Evolutionary conservation across 2,888 invertebrate species (phyloP), one percentile per base, ranked within the genome.

Genomic region (Vandiemenella viatica): DNA sequence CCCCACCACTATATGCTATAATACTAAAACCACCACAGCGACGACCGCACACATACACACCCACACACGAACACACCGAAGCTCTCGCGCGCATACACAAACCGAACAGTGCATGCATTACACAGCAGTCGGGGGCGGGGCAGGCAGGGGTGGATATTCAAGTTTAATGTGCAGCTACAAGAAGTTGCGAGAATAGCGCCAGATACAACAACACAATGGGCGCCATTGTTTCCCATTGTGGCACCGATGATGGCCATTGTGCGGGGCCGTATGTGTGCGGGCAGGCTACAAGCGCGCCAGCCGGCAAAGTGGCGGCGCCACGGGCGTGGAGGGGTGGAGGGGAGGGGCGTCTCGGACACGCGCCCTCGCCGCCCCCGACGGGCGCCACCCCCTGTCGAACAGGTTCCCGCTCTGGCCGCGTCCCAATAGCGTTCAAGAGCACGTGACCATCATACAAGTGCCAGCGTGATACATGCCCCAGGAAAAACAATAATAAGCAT

Each of bases 391-490:
- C 55, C 46, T 19, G 49, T 55, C 56, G 55, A 56, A 51, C 60
- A 59, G 63, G 65, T 19, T 42, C 42, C 42, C 8, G 17, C 42
- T n/a, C n/a, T n/a, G n/a, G n/a, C n/a, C n/a, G n/a, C n/a, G n/a
- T n/a, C n/a, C n/a, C n/a, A n/a, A n/a, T n/a, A n/a, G n/a, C n/a
- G n/a, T n/a, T n/a, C n/a, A n/a, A n/a, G n/a, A n/a, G n/a, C n/a
- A n/a, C n/a, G n/a, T n/a, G n/a, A n/a, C n/a, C n/a, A n/a, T n/a
- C n/a, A n/a, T n/a, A n/a, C n/a, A n/a, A n/a, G n/a, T n/a, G n/a
- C n/a, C n/a, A n/a, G n/a, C n/a, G n/a, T n/a, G n/a, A n/a, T n/a
- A n/a, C n/a, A n/a, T n/a, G n/a, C n/a, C n/a, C n/a, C n/a, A n/a
- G n/a, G n/a, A n/a, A n/a, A n/a, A n/a, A n/a, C n/a, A n/a, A n/a